These are phyloP conservation scores for Heliocidaris erythrogramma DNA, from an alignment of 35 echinoderm and acorn worm species.

Conservation along the genomic window DNA sequence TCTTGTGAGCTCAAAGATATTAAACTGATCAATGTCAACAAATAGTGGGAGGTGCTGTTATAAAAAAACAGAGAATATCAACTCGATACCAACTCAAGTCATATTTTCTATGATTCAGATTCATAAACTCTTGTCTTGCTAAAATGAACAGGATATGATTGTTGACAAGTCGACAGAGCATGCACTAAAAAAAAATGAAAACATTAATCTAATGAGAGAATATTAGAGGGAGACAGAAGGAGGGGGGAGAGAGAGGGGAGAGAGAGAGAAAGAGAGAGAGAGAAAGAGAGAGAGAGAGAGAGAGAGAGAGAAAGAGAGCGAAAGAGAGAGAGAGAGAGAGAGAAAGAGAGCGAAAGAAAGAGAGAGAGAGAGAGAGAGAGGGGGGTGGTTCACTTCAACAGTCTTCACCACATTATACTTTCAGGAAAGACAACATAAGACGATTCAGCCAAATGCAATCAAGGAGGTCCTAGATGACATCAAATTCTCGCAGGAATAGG, in stretches of 20 bases:
- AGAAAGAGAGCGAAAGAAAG: neutral
- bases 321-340: neutral
- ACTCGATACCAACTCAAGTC: neutral
- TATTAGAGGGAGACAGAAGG: too few relatives aligned
- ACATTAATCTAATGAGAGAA: neutral
- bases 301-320: neutral
- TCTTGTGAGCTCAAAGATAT: neutral
- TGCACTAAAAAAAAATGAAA: neutral
- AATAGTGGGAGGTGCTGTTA: neutral
- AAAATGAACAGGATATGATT: neutral
- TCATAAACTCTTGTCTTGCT: neutral
- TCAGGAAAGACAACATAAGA: neutral
- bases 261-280: too few relatives aligned
- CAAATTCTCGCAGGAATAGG: neutral
- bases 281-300: too few relatives aligned
- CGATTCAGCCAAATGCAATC: too few relatives aligned
- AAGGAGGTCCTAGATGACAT: too few relatives aligned
- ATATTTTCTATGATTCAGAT: neutral
- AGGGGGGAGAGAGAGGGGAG: too few relatives aligned
- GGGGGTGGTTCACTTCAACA: neutral
- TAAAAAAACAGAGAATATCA: neutral
- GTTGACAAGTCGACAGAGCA: neutral
- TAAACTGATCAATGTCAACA: slow-evolving; percentile 4
- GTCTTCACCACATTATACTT: neutral
- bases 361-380: neutral